Base-by-base conservation (phyloP, 2,888 invertebrate species). In the Uropetala carovei region DNA sequence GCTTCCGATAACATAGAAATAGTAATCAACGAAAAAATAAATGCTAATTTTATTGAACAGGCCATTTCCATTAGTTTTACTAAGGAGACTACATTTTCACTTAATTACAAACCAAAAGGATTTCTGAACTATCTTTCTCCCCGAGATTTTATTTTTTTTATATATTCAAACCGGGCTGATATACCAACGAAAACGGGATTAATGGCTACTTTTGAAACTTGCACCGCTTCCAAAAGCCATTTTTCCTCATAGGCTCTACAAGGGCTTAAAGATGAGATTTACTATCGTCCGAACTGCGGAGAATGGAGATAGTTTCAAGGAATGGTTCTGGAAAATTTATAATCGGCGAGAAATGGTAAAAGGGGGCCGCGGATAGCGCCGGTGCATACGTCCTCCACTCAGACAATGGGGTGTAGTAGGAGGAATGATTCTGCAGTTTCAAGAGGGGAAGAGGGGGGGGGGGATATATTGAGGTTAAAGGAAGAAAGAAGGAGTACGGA, bases 351-450 rank as follows among this genome's bases (percentile, higher is more conserved):
- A 75, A 27, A 5, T 11, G 11, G 68, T 18, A 22, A 64, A 64
- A 64, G 64, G 64, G 0, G 64, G 64, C 16, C 64, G 64, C n/a
- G 16, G 64, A 22, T n/a, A 64, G 68, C 68, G 68, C 22, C 68
- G 75, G 75, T 75, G 75, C 75, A 75, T 75, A 75, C 75, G 27
- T 27, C 75, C 7, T 22, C 43, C 43, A 18, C 22, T 22, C 22
- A 75, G 75, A 75, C 75, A 75, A 75, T 75, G 68, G 18, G 68
- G 18, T 68, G 68, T 68, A 68, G 68, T 68, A 27, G 75, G 75
- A 75, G 27, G 75, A 75, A 75, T 75, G 75, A 75, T 75, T 75
- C 75, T 75, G 75, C 75, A 75, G 75, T 75, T 75, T 27, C 75
- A 13, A 10, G 13, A 8, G 75, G 3, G 75, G 11, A 75, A n/a